Evolutionary conservation across 30 jellyfish, hydroid and myxozoan genomes (phyloP).

Genomic region (Hydractinia echinata): DNA sequence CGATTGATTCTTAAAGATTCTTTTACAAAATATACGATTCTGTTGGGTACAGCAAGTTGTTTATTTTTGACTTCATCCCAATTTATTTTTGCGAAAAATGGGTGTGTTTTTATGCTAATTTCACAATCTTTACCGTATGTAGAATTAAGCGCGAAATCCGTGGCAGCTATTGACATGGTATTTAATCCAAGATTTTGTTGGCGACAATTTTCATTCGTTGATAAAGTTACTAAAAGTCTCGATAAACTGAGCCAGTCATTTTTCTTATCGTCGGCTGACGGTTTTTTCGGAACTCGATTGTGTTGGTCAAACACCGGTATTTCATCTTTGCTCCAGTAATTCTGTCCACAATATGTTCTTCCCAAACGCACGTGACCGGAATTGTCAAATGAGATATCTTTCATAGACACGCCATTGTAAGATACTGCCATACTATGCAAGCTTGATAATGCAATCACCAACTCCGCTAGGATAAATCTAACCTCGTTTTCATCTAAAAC

Average conservation of each 20-base stretch:
- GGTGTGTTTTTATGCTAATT: not conserved
- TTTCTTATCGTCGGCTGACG: not conserved
- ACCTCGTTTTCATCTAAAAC: slow-evolving; percentile 34
- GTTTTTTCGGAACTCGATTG: not conserved
- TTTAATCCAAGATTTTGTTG: too few relatives aligned
- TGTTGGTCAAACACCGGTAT: not conserved
- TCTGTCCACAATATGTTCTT: not conserved
- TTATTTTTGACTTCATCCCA: slow-evolving; percentile 14
- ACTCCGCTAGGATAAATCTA: slow-evolving; percentile 36
- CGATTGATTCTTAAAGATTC: not conserved
- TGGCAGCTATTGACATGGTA: too few relatives aligned
- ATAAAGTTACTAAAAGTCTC: not conserved
- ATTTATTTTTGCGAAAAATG: not conserved
- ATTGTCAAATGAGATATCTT: slow-evolving; percentile 42
- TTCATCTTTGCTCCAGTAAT: slow-evolving; percentile 13
- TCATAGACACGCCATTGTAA: slow-evolving; percentile 32
- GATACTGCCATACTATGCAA: slow-evolving; percentile 40
- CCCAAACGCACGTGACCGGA: slow-evolving; percentile 55
- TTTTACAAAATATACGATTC: not conserved
- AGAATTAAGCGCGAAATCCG: too few relatives aligned
- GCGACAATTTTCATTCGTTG: too few relatives aligned
- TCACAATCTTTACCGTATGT: not conserved
- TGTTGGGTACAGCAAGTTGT: not conserved
- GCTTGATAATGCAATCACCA: slow-evolving; percentile 45
- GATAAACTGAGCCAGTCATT: not conserved